Percentiles rank a stretch among this genome's conserved stretches.
Conservation (phyloP, 1,140 invertebrate species). For the Periplaneta americana region DNA sequence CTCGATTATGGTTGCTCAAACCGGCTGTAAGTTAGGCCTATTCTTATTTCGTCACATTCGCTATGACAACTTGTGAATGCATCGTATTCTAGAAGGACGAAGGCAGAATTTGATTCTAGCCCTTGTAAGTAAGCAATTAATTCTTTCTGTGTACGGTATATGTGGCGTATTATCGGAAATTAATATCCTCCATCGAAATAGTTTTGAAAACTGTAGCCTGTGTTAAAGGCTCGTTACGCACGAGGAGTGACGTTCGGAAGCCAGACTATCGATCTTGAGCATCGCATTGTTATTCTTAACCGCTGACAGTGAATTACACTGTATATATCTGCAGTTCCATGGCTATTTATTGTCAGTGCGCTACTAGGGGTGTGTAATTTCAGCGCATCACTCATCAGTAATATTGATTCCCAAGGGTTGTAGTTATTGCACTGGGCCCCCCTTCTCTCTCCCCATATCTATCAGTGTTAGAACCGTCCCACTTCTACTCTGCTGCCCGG, state of each 20-base stretch:
- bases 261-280: neutral
- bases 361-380: slow-evolving; percentile 4
- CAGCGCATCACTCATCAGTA: slow-evolving; percentile 13
- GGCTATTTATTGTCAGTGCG: neutral
- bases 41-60: too few relatives aligned
- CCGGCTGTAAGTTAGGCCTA: too few relatives aligned
- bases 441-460: neutral
- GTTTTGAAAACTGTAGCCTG: too few relatives aligned
- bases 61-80: too few relatives aligned
- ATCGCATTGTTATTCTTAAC: neutral
- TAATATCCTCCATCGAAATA: too few relatives aligned
- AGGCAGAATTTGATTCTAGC: too few relatives aligned
- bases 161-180: too few relatives aligned
- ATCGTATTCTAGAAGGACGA: too few relatives aligned
- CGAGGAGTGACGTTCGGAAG: neutral
- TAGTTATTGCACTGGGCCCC: slow-evolving; percentile 9
- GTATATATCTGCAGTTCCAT: neutral
- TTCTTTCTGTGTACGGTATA: too few relatives aligned
- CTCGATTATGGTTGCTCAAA: too few relatives aligned
- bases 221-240: too few relatives aligned
- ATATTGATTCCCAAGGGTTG: slow-evolving; percentile 13
- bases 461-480: slow-evolving; percentile 9
- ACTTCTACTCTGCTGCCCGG: neutral
- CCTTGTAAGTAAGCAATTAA: too few relatives aligned
- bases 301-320: neutral